Conservation (phyloP, 2,888 invertebrate species). For the Oscheius onirici region DNA sequence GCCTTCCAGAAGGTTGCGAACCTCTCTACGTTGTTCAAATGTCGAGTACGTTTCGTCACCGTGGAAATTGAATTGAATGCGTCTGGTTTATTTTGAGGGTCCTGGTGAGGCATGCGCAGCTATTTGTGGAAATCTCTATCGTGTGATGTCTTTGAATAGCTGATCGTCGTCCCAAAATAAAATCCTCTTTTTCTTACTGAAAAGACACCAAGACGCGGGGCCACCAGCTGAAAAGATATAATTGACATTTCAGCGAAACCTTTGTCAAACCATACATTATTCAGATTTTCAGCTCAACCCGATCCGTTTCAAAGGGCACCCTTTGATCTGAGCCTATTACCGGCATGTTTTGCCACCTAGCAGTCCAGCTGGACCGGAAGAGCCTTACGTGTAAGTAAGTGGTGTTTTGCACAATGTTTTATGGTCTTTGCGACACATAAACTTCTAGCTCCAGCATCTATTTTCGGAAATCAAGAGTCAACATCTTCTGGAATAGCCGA, state of each 20-base stretch:
- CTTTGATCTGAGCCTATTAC: background rate
- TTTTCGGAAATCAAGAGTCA: no score
- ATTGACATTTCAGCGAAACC: background rate
- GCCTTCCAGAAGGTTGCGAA: no score
- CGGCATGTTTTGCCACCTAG: background rate
- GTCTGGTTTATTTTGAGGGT: background rate
- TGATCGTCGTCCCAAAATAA: background rate
- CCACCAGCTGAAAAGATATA: background rate
- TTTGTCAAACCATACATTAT: background rate
- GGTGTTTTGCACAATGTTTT: conserved; percentile 1
- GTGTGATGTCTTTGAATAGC: background rate
- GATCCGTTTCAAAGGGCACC: background rate
- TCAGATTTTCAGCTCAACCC: background rate
- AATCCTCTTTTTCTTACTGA: no score
- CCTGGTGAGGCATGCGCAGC: background rate
- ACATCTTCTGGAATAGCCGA: no score
- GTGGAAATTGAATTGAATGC: background rate
- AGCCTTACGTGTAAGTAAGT: background rate
- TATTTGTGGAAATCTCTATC: background rate
- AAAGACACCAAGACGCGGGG: background rate
- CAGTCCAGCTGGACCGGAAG: background rate
- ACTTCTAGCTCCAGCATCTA: no score
- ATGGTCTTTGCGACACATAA: background rate
- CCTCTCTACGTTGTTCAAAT: background rate
- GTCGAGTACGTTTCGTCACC: background rate